Conservation (phyloP, 2,797 vertebrate genomes). For the Babyrousa celebensis region DNA sequence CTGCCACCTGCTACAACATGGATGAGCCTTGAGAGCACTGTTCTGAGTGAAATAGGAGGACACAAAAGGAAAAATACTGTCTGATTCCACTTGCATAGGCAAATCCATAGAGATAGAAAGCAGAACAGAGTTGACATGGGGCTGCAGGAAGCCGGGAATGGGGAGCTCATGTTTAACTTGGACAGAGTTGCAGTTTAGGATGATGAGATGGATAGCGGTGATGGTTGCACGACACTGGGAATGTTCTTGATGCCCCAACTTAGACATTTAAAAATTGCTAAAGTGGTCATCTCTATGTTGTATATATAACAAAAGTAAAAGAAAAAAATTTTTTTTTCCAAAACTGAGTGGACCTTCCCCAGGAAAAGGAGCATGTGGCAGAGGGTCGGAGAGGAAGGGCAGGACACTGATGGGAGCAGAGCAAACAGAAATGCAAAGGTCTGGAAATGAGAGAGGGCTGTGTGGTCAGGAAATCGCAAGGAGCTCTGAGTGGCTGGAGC, state of each 20-base stretch:
- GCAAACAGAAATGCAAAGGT: neutral
- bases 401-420: neutral
- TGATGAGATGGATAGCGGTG: neutral
- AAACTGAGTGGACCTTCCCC: neutral
- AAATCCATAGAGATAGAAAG: neutral
- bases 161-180: too few relatives aligned
- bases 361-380: neutral
- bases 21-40: neutral
- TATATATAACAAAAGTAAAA: neutral
- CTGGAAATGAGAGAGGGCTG: neutral
- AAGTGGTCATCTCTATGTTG: neutral
- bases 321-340: neutral
- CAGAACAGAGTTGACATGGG: neutral
- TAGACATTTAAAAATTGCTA: neutral
- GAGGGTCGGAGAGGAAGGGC: neutral
- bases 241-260: neutral
- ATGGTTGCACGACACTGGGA: neutral
- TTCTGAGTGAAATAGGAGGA: neutral
- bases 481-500: neutral
- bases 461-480: neutral
- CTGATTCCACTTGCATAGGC: neutral
- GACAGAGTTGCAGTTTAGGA: neutral
- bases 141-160: too few relatives aligned
- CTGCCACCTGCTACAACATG: fast-evolving
- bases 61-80: neutral